Percentiles rank a stretch among this genome's conserved stretches.
phyloP scores from a whole-genome alignment of 2,797 vertebrate genomes.

The Phoxinus dragarum region DNA sequence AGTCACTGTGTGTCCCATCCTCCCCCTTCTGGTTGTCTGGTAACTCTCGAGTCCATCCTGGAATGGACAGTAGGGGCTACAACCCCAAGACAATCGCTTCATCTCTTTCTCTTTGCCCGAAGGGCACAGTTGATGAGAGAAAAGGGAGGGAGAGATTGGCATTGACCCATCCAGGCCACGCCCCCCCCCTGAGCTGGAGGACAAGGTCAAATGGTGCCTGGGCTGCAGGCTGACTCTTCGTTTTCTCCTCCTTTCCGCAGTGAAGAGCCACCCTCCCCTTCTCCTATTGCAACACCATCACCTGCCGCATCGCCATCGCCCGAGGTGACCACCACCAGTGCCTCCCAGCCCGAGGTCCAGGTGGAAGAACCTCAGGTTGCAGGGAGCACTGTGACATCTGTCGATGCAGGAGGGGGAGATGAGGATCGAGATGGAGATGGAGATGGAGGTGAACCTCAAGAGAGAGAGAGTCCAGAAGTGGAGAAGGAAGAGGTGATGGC shows the following conservation, averaged over 20 bases:
- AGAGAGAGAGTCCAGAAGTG: conserved; percentile 60
- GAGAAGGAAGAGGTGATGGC: conserved; percentile 62
- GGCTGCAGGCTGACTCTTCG: conserved; percentile 81
- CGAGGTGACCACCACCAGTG: background rate
- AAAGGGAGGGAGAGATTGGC: conserved; percentile 50
- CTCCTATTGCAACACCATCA: conserved; percentile 48
- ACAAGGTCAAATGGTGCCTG: conserved; percentile 77
- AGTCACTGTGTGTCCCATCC: conserved; percentile 60
- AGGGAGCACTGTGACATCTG: conserved; percentile 52
- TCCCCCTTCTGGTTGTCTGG: conserved; percentile 60
- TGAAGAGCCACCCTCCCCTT: conserved; percentile 79
- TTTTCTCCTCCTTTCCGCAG: conserved; percentile 88
- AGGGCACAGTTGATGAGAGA: conserved; percentile 53
- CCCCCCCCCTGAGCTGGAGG: conserved; percentile 52
- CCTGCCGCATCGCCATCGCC: conserved; percentile 25
- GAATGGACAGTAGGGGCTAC: conserved; percentile 43
- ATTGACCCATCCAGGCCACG: conserved; percentile 59
- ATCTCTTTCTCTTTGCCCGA: conserved; percentile 58
- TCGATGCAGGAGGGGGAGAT: conserved; percentile 71
- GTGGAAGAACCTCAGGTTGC: conserved; percentile 38
- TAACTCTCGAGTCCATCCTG: conserved; percentile 60
- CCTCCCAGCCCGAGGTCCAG: conserved; percentile 45
- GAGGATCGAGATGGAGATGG: conserved; percentile 72
- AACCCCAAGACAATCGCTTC: conserved; percentile 45
- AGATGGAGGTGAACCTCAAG: conserved; percentile 76